These are phyloP conservation scores for Doris montereyensis DNA, from an alignment of 2,888 invertebrate species.

Conservation along the genomic window DNA sequence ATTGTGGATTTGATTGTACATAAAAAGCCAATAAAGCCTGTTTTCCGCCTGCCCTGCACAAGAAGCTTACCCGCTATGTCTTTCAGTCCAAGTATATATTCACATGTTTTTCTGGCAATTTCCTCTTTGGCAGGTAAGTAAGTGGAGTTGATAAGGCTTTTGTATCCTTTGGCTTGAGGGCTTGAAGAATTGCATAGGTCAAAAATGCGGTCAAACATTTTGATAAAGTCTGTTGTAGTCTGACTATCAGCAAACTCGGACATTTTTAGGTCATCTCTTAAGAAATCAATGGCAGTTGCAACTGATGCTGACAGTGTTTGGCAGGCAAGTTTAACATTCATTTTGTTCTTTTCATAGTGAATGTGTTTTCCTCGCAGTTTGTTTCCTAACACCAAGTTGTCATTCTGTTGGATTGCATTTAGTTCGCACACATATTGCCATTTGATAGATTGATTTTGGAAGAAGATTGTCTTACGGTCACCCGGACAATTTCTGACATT, in stretches of 20 bases:
- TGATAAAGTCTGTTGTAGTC: not conserved
- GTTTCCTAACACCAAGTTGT: slow-evolving; percentile 3
- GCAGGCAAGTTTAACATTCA: slow-evolving; percentile 14
- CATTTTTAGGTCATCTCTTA: not conserved
- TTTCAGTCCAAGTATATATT: not conserved
- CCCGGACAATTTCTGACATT: slow-evolving; percentile 21
- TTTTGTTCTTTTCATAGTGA: not conserved
- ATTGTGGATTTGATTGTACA: not conserved
- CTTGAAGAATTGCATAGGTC: slow-evolving; percentile 6
- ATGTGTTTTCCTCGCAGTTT: not conserved
- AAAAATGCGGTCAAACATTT: slow-evolving; percentile 1
- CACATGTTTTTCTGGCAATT: not conserved
- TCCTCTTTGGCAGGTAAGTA: not conserved
- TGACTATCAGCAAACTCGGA: not conserved
- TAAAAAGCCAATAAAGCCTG: slow-evolving; percentile 16
- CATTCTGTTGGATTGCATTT: not conserved
- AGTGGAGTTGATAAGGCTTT: not conserved
- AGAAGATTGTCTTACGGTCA: not conserved
- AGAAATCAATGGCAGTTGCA: slow-evolving; percentile 15
- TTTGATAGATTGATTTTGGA: not conserved
- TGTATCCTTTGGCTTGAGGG: slow-evolving; percentile 17
- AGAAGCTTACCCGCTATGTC: not conserved
- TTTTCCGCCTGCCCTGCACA: not conserved
- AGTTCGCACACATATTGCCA: not conserved
- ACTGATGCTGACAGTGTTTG: not conserved